Conservation (phyloP, 2,113 vertebrate genomes). For the Saccopteryx bilineata region DNA sequence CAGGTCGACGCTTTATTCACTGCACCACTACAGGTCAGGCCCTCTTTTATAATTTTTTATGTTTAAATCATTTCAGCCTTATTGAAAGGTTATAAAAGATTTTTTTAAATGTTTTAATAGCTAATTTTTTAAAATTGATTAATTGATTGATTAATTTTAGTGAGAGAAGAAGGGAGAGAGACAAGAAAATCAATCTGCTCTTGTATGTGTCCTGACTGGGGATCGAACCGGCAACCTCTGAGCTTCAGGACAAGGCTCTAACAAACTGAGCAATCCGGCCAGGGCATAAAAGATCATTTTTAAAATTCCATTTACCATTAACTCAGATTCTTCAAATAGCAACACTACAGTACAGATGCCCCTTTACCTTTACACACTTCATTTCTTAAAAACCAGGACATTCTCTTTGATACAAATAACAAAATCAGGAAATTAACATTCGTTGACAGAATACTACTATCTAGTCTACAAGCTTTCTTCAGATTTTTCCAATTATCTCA, state of each 20-base stretch:
- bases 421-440: constrained; percentile 43
- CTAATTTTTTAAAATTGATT: no score
- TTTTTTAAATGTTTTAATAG: not conserved
- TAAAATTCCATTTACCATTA: not conserved
- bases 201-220: no score
- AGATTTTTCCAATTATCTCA: not conserved
- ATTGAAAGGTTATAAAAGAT: not conserved
- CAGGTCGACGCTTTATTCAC: no score
- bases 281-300: not conserved
- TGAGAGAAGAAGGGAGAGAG: no score
- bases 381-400: constrained; percentile 41
- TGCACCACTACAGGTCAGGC: no score
- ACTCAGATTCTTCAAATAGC: not conserved
- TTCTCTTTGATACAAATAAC: constrained; percentile 9
- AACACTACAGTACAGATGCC: not conserved
- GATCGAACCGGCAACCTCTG: no score
- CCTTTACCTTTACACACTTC: not conserved
- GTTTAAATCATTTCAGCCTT: constrained; percentile 53
- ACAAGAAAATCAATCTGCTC: no score
- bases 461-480: not conserved
- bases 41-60: not conserved
- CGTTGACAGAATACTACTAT: not conserved
- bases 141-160: no score
- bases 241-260: no score
- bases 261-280: no score